Evolutionary conservation across 2,888 invertebrate genomes (phyloP), one percentile per base, ranked within the genome.

Genomic region (Timema podura): DNA sequence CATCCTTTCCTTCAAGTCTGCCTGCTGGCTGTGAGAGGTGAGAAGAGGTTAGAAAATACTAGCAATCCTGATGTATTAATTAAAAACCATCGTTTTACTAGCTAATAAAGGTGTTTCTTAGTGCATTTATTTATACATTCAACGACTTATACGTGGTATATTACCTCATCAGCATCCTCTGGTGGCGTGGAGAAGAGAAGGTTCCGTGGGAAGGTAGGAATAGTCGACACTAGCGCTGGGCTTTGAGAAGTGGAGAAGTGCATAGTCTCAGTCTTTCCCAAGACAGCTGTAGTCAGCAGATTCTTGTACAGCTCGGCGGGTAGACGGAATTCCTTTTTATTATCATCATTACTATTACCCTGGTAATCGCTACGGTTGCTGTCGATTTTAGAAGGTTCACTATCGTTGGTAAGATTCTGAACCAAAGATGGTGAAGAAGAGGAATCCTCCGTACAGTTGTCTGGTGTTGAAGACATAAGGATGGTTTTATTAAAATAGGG

Each of bases 271-370:
- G 78, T 81, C 79, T 80, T 85, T 65, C 87, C 86, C 68, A 88
- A 82, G 15, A 87, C 87, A n/a, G 88, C 88, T 78, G 85, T 91
- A 11, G 91, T 91, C 77, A 92, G 81, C 73, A 92, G 85, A 77
- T 88, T 92, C 81, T 92, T 92, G 79, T 92, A 92, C 76, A 92
- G 83, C 78, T 92, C 91, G 70, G 91, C 88, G 10, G 91, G 91
- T 73, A 92, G 82, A 68, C 92, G 80, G 76, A 90, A 90, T 15
- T 86, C 85, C 0, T 85, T 81, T 68, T 73, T 49, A 72, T 71
- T 16, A 71, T 74, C 47, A 68, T 64, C 16, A 16, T 54, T 47
- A 61, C 69, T 65, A 64, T 49, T 65, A 48, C 45, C 57, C 49
- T 45, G 54, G 61, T 61, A 61, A 30, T 68, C 65, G 48, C 61